These are phyloP conservation scores for Phodopus roborovskii DNA, from an alignment of 2,113 vertebrate species.

Conservation along the genomic window DNA sequence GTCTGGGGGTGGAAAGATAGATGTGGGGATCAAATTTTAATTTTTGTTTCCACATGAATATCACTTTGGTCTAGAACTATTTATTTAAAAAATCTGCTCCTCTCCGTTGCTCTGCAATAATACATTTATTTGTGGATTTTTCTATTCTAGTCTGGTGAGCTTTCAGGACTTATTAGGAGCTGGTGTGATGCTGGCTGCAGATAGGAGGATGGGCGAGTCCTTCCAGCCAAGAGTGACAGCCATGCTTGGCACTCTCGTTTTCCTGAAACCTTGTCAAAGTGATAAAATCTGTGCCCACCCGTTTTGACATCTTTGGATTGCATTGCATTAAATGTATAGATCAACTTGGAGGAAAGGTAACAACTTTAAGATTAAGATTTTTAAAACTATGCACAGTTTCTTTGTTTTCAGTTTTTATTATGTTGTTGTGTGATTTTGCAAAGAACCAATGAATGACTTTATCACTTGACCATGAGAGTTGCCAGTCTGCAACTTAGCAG, in stretches of 20 bases:
- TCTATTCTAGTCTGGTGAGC: neutral
- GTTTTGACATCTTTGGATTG: neutral
- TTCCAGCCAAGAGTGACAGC: neutral
- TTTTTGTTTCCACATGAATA: neutral
- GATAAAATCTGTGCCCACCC: neutral
- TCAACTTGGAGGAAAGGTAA: neutral
- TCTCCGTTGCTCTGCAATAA: neutral
- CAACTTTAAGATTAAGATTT: neutral
- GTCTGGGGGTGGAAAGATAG: neutral
- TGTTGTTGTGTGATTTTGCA: neutral
- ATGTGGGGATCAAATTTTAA: neutral
- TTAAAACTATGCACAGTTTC: neutral
- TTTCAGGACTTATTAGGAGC: neutral
- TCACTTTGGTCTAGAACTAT: neutral
- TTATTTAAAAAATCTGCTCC: neutral
- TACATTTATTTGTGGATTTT: conserved; percentile 23
- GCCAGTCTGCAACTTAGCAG: neutral
- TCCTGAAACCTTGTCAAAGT: conserved; percentile 1
- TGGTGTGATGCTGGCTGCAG: neutral
- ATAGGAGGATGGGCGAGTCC: neutral
- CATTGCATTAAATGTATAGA: neutral
- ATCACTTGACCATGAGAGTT: neutral
- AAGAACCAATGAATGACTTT: neutral
- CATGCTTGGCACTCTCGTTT: neutral
- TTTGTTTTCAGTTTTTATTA: neutral